These are phyloP conservation scores for Esox masquinongy DNA, from an alignment of 2,797 vertebrate genomes.

Conservation along the genomic window DNA sequence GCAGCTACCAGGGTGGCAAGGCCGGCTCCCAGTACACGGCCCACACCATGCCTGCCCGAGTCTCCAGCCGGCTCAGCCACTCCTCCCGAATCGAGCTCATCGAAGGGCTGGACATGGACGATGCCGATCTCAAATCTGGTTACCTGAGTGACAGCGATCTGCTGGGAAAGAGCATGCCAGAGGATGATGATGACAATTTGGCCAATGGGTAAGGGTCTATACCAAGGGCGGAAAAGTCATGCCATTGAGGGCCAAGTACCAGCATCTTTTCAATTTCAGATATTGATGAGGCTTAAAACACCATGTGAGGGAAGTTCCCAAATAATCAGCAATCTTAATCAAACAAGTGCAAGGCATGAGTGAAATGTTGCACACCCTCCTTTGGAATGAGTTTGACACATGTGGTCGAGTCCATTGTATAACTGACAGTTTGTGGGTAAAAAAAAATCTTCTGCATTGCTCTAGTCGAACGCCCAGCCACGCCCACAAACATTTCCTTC, in stretches of 20 bases:
- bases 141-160: slow-evolving; percentile 95
- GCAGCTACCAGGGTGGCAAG: slow-evolving; percentile 78
- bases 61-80: slow-evolving; percentile 88
- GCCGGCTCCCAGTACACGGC: slow-evolving; percentile 81
- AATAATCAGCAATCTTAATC: not conserved
- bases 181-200: slow-evolving; percentile 92
- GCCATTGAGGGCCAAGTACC: not conserved
- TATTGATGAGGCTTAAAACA: not conserved
- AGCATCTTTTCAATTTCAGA: not conserved
- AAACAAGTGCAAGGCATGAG: not conserved
- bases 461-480: no score
- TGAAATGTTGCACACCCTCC: not conserved
- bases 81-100: slow-evolving; percentile 92
- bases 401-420: not conserved
- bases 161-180: slow-evolving; percentile 87
- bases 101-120: slow-evolving; percentile 82
- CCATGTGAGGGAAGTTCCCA: not conserved
- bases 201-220: slow-evolving; percentile 86
- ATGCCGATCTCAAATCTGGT: slow-evolving; percentile 90
- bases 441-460: no score
- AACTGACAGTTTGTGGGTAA: not conserved
- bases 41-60: slow-evolving; percentile 95
- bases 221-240: not conserved
- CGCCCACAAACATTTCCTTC: no score
- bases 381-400: not conserved